Conservation (phyloP, 2,888 invertebrate genomes). For the Merodon equestris region DNA sequence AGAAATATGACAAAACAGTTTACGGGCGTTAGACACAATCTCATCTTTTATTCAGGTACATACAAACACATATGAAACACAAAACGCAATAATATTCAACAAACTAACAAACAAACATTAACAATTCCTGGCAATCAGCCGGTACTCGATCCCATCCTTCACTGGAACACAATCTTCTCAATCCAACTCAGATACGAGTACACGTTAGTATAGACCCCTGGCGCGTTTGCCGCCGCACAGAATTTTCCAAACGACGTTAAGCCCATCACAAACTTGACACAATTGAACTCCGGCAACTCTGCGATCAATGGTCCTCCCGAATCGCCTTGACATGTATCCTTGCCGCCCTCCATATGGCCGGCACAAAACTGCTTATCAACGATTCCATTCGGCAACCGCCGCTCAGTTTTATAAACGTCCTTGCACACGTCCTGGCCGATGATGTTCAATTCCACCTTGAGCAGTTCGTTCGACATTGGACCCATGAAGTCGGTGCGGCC, state of each 20-base stretch:
- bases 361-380: constrained; percentile 78
- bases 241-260: constrained; percentile 78
- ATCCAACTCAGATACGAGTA: constrained; percentile 77
- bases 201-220: constrained; percentile 77
- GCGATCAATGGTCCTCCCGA: constrained; percentile 78
- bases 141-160: not conserved
- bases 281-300: constrained; percentile 74
- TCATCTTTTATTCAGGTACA: no score
- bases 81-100: no score
- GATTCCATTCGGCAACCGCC: constrained; percentile 76
- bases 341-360: constrained; percentile 77
- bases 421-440: constrained; percentile 74
- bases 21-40: no score
- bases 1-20: no score
- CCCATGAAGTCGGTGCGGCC: constrained; percentile 76
- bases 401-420: constrained; percentile 73
- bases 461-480: constrained; percentile 75
- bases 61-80: no score
- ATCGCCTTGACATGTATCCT: constrained; percentile 78
- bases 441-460: constrained; percentile 77
- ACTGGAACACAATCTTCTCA: constrained; percentile 74
- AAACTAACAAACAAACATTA: no score
- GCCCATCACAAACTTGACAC: constrained; percentile 77
- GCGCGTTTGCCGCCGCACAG: constrained; percentile 76
- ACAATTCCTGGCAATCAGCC: no score